Evolutionary conservation across 2,113 vertebrate species (phyloP).

Genomic region (Procavia capensis): DNA sequence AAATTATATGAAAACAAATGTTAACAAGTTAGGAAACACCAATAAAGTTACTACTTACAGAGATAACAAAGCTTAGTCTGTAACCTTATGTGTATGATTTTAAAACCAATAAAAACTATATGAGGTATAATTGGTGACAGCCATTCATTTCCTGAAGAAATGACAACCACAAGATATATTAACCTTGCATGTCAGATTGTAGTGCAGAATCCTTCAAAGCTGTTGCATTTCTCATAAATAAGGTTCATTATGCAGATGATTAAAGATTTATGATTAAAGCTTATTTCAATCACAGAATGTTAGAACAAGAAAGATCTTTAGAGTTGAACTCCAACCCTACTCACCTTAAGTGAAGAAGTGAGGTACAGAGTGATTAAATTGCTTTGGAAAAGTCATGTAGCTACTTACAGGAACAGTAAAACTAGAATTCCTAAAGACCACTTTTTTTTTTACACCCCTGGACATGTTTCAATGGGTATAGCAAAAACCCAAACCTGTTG

Average conservation of each 20-base stretch:
- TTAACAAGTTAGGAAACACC: not conserved
- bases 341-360: not conserved
- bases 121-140: not conserved
- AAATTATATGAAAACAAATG: slow-evolving; percentile 8
- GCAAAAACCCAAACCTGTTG: too few relatives aligned
- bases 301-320: not conserved
- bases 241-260: slow-evolving; percentile 14
- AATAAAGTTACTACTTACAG: not conserved
- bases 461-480: not conserved
- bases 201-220: not conserved
- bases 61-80: not conserved
- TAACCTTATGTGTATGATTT: not conserved
- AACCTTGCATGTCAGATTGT: not conserved
- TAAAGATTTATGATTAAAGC: not conserved
- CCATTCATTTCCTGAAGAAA: too few relatives aligned
- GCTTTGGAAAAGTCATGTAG: not conserved
- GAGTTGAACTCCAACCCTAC: not conserved
- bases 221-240: not conserved
- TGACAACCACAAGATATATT: not conserved
- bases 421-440: not conserved
- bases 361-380: not conserved
- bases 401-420: not conserved
- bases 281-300: not conserved
- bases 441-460: not conserved
- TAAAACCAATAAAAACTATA: not conserved